A percentile compares a stretch with the other conserved stretches of the same genome.
phyloP scores from a whole-genome alignment of 2,888 invertebrate genomes.

The Andrena trimmerana region DNA sequence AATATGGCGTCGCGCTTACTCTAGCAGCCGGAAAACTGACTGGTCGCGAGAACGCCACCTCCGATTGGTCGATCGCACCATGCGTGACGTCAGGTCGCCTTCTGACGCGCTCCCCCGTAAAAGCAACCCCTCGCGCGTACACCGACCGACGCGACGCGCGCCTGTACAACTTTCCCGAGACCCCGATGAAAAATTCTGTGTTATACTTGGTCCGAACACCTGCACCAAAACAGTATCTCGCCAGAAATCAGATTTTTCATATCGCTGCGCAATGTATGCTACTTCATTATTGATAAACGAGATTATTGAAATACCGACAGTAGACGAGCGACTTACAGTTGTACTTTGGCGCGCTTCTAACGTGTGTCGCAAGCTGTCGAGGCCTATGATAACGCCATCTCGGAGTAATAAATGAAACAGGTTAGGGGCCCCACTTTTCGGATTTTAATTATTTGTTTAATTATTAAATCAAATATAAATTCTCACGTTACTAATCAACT shows the following conservation, averaged over 20 bases:
- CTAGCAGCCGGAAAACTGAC: slow-evolving; percentile 83
- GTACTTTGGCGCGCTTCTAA: background rate
- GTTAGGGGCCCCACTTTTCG: no score
- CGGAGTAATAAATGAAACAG: background rate
- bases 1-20: slow-evolving; percentile 81
- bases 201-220: no score
- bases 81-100: slow-evolving; percentile 86
- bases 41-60: slow-evolving; percentile 85
- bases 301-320: slow-evolving; percentile 36
- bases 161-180: background rate
- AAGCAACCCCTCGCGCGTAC: slow-evolving; percentile 61
- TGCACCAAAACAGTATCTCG: no score
- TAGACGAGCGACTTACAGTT: background rate
- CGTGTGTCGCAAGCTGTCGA: slow-evolving; percentile 34
- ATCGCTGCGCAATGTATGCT: background rate
- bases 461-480: no score
- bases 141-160: background rate
- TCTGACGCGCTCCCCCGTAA: slow-evolving; percentile 68
- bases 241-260: background rate
- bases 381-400: slow-evolving; percentile 10
- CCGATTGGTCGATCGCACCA: slow-evolving; percentile 88
- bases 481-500: no score
- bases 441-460: no score
- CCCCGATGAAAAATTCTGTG: background rate
- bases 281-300: background rate